Percentiles rank a stretch among this genome's conserved stretches.
Conservation (phyloP, 2,113 vertebrate species). For the Cercocebus atys region DNA sequence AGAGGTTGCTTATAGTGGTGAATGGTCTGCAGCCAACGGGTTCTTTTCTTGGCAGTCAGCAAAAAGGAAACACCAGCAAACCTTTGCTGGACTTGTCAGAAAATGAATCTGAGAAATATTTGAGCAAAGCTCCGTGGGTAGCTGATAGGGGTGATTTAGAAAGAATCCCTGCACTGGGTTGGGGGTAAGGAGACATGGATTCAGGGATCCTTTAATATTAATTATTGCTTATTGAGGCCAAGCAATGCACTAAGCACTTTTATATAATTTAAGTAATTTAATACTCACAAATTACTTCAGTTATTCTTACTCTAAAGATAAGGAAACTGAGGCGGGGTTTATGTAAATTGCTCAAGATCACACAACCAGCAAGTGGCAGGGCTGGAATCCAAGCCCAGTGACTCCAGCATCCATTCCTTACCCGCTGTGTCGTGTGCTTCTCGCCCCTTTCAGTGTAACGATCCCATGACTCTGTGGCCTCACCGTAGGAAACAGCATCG, state of each 20-base stretch:
- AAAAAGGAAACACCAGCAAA: slow-evolving; percentile 25
- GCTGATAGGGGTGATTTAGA: not conserved
- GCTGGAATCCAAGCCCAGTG: not conserved
- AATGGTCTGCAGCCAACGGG: not conserved
- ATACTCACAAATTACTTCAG: not conserved
- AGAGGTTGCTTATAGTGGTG: not conserved
- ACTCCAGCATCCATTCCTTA: not conserved
- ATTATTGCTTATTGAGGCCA: not conserved
- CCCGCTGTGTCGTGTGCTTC: not conserved
- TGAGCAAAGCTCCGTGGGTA: not conserved
- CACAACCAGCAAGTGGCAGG: not conserved
- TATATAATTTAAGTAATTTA: not conserved
- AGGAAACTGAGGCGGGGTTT: not conserved
- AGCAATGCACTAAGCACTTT: not conserved
- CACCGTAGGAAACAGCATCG: not conserved
- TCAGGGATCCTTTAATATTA: not conserved
- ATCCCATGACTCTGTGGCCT: not conserved
- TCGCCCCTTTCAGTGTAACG: not conserved
- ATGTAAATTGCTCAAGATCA: not conserved
- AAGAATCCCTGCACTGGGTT: not conserved
- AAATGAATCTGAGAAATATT: not conserved
- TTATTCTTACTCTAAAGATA: not conserved
- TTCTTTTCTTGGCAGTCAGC: not conserved
- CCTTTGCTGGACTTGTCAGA: not conserved
- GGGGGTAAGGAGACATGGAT: not conserved